Base-by-base conservation (phyloP, 2,797 vertebrate genomes). In the Odontamblyopus lacepedii region DNA sequence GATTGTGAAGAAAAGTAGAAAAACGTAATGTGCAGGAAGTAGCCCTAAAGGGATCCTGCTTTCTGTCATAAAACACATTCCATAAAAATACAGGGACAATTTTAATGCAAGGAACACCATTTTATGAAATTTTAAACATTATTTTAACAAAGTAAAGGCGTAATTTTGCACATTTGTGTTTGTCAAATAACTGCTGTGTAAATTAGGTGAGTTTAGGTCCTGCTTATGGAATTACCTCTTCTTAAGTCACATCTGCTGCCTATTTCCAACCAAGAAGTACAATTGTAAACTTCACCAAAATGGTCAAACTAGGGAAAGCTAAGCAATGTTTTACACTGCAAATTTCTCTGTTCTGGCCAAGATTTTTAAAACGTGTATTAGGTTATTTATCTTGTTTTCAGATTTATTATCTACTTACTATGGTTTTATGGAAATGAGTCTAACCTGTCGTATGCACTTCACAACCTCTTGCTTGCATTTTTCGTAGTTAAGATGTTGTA, bases 401-500 rank as follows among this genome's bases (percentile, higher is more conserved):
- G 23, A 23, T 23, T 23, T 23, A 23, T 23, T 23, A 23, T 23
- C 23, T 23, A 23, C 23, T 23, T 23, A 23, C 0, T 23, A 23
- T 23, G 1, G 23, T 23, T 23, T 57, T 11, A 12, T 23, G 23
- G 11, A 59, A 59, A 29, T 59, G 26, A 11, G 56, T 57, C 3
- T 27, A 60, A 30, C 57, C 57, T 60, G 57, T 60, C 57, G 18
- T 30, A 18, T 60, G 57, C 57, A 60, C 57, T 60, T 60, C 18
- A 9, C 2, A 69, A 69, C 59, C 27, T 35, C 63, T 16, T 66
- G 72, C 74, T 73, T 48, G 29, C 72, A n/a, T 29, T 70, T 70
- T 4, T 2, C 9, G 15, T 44, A 63, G n/a, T 1, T 48, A 56
- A 78, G 65, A 71, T 23, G 65, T 75, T 75, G 74, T 79, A 81